These are phyloP conservation scores for Tetrapedia diversipes DNA, from an alignment of 2,888 invertebrate genomes.

Conservation along the genomic window DNA sequence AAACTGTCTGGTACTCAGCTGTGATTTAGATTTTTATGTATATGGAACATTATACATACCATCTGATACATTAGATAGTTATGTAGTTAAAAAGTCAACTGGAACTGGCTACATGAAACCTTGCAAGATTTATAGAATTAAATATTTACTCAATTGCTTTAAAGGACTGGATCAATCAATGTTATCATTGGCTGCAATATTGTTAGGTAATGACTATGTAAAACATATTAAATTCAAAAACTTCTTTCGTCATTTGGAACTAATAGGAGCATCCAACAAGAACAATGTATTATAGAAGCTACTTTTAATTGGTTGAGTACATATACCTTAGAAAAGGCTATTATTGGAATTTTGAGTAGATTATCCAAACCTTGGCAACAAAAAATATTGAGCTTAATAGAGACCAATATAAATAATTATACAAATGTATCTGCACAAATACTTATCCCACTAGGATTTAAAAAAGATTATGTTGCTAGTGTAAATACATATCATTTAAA, in stretches of 20 bases:
- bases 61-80: conserved; percentile 86
- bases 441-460: conserved; percentile 84
- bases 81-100: conserved; percentile 70
- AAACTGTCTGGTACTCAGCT: conserved; percentile 94
- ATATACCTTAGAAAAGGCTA: conserved; percentile 88
- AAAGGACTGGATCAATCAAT: conserved; percentile 87
- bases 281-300: conserved; percentile 88
- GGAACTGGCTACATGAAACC: conserved; percentile 83
- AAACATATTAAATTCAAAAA: conserved; percentile 87
- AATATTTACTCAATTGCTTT: conserved; percentile 87
- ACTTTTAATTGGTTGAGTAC: conserved; percentile 90
- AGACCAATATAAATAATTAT: conserved; percentile 87
- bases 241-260: conserved; percentile 88
- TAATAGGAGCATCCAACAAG: conserved; percentile 82
- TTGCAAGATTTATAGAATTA: conserved; percentile 89
- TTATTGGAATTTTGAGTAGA: conserved; percentile 87
- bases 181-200: conserved; percentile 91
- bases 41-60: conserved; percentile 93
- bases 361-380: conserved; percentile 85
- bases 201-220: conserved; percentile 96
- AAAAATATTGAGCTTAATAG: conserved; percentile 85
- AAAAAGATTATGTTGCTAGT: conserved; percentile 51
- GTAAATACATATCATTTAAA: conserved; percentile 31
- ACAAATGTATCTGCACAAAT: conserved; percentile 85
- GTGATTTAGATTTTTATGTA: conserved; percentile 97